These are phyloP conservation scores for Lepidocyrtoides sp. DNA, from an alignment of 2,888 invertebrate genomes.

Conservation along the genomic window DNA sequence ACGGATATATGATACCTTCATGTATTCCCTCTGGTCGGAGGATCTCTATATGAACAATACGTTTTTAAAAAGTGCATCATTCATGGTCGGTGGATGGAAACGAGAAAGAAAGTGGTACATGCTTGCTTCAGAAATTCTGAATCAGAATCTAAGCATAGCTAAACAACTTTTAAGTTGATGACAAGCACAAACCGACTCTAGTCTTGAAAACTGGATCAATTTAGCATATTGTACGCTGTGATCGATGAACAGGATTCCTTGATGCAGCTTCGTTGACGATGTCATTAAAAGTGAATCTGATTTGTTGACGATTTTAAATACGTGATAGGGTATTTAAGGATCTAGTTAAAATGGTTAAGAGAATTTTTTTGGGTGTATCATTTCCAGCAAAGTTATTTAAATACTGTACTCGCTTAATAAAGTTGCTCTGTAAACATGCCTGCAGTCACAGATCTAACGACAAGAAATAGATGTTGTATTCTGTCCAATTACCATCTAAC, in stretches of 20 bases:
- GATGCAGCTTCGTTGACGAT: background rate
- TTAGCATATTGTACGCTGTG: slow-evolving; percentile 10
- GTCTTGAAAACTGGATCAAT: background rate
- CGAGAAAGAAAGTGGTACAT: no score
- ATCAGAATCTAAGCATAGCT: background rate
- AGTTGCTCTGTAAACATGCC: background rate
- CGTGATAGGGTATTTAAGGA: slow-evolving; percentile 26
- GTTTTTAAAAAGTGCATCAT: no score
- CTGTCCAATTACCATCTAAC: slow-evolving; percentile 28
- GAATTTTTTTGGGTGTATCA: background rate
- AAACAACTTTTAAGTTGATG: background rate
- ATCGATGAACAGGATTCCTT: background rate
- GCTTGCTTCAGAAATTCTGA: background rate
- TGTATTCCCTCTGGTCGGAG: no score
- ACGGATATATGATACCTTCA: no score
- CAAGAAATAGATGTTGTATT: background rate
- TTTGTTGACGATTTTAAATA: slow-evolving; percentile 17
- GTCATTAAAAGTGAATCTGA: background rate
- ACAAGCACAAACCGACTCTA: background rate
- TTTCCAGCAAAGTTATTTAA: no score
- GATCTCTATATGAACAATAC: no score
- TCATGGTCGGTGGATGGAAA: no score
- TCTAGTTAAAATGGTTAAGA: background rate
- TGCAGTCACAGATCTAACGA: no score
- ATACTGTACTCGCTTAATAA: background rate